Conservation (phyloP, 1,140 invertebrate species). For the Delia radicum region DNA sequence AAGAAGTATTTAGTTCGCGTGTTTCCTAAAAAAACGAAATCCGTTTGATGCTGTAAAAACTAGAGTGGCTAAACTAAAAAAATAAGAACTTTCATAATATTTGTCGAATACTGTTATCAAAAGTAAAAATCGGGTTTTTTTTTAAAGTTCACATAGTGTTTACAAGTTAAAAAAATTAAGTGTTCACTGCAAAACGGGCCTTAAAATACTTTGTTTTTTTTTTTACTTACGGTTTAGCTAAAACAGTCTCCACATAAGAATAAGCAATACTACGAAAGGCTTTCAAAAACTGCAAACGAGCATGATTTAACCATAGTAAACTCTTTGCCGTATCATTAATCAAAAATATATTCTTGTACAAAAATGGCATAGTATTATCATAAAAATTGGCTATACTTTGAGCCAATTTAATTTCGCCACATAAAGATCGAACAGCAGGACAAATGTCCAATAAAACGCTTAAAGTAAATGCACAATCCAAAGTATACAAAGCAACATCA, state of each 20-base stretch:
- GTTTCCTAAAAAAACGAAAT: too few relatives aligned
- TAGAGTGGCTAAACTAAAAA: too few relatives aligned
- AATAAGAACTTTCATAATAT: not conserved
- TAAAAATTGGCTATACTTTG: conserved; percentile 66
- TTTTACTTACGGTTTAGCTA: conserved; percentile 34
- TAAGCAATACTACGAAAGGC: conserved; percentile 43
- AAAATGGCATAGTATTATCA: conserved; percentile 63
- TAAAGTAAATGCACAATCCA: conserved; percentile 70
- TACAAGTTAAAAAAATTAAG: too few relatives aligned
- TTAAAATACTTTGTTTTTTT: too few relatives aligned
- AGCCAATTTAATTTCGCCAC: conserved; percentile 40
- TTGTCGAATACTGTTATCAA: too few relatives aligned
- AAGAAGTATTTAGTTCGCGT: too few relatives aligned
- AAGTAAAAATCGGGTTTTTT: too few relatives aligned
- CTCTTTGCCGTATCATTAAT: conserved; percentile 42
- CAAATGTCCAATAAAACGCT: conserved; percentile 67
- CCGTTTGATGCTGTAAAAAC: too few relatives aligned
- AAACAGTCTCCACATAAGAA: conserved; percentile 48
- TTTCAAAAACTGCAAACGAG: conserved; percentile 59
- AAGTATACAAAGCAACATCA: conserved; percentile 70
- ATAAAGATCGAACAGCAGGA: conserved; percentile 55
- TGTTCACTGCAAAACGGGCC: too few relatives aligned
- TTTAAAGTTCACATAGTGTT: too few relatives aligned
- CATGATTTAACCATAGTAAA: conserved; percentile 53
- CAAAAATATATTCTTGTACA: conserved; percentile 61